Conservation (phyloP, 2,888 invertebrate species). For the Mythimna pallens region DNA sequence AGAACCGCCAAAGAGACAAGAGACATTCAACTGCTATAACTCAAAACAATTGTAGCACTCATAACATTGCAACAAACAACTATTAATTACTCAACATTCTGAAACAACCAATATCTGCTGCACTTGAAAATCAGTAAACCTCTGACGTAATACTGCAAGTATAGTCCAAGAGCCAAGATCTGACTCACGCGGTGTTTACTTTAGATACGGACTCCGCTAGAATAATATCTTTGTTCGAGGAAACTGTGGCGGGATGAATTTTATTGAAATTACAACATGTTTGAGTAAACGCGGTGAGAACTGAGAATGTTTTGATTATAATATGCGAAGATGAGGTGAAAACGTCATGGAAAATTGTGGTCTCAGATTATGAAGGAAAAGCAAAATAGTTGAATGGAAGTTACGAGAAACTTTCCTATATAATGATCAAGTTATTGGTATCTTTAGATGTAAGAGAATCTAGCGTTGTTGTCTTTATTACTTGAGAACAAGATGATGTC, state of each 20-base stretch:
- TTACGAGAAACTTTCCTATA: slow-evolving; percentile 1
- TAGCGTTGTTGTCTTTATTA: neutral
- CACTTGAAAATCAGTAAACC: slow-evolving; percentile 58
- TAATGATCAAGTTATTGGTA: neutral
- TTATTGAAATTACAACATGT: slow-evolving; percentile 62
- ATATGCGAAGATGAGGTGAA: slow-evolving; percentile 53
- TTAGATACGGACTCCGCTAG: slow-evolving; percentile 63
- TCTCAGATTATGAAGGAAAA: slow-evolving; percentile 4
- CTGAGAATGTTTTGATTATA: slow-evolving; percentile 53
- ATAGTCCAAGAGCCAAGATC: slow-evolving; percentile 37
- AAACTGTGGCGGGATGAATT: slow-evolving; percentile 64
- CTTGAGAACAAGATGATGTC: neutral
- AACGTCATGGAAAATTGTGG: slow-evolving; percentile 55
- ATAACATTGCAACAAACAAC: slow-evolving; percentile 43
- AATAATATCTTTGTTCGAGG: slow-evolving; percentile 72
- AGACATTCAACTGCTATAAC: slow-evolving; percentile 11
- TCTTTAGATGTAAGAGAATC: neutral
- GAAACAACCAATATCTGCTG: slow-evolving; percentile 49
- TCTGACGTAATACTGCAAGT: slow-evolving; percentile 53
- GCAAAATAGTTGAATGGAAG: neutral
- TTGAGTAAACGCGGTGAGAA: slow-evolving; percentile 60
- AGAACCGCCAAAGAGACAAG: neutral
- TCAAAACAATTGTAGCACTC: slow-evolving; percentile 19
- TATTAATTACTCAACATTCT: slow-evolving; percentile 54
- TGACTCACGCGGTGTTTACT: slow-evolving; percentile 70